A percentile compares a stretch with the other conserved stretches of the same genome.
phyloP scores from a whole-genome alignment of 2,888 invertebrate genomes.

The Drosophila siamana region DNA sequence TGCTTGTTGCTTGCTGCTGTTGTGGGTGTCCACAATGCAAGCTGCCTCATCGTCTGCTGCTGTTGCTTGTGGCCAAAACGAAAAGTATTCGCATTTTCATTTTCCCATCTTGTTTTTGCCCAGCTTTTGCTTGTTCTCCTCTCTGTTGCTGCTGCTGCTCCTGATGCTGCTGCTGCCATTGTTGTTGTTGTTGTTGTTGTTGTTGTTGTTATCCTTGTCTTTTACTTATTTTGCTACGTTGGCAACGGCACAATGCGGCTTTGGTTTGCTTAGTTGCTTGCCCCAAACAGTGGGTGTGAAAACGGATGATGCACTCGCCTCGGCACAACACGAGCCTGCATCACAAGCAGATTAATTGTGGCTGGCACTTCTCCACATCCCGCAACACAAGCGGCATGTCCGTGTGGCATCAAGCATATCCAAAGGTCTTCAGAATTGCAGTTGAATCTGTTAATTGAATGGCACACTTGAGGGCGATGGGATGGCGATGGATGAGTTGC shows the following conservation, averaged over 20 bases:
- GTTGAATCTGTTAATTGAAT: too few relatives aligned
- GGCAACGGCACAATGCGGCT: constrained; percentile 13
- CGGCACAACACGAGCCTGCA: too few relatives aligned
- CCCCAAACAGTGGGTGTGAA: neutral
- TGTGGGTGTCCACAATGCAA: constrained; percentile 35
- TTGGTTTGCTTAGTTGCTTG: constrained; percentile 8
- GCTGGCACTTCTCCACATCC: neutral
- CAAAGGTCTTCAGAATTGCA: too few relatives aligned
- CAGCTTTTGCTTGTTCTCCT: neutral
- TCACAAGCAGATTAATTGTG: neutral
- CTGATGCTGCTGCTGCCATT: too few relatives aligned
- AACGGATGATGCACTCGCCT: neutral
- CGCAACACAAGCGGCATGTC: too few relatives aligned
- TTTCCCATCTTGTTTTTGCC: constrained; percentile 1
- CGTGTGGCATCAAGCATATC: too few relatives aligned
- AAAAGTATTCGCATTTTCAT: constrained; percentile 16
- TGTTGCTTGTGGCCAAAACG: constrained; percentile 14
- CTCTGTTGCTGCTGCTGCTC: too few relatives aligned
- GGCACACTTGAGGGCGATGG: too few relatives aligned
- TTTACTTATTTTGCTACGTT: neutral
- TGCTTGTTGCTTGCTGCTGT: constrained; percentile 17
- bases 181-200: neutral
- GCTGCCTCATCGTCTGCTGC: constrained; percentile 9
- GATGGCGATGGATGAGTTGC: too few relatives aligned
- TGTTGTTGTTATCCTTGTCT: neutral